Evolutionary conservation across 2,797 vertebrate species (phyloP).

Genomic region (Sebastes itinus): DNA sequence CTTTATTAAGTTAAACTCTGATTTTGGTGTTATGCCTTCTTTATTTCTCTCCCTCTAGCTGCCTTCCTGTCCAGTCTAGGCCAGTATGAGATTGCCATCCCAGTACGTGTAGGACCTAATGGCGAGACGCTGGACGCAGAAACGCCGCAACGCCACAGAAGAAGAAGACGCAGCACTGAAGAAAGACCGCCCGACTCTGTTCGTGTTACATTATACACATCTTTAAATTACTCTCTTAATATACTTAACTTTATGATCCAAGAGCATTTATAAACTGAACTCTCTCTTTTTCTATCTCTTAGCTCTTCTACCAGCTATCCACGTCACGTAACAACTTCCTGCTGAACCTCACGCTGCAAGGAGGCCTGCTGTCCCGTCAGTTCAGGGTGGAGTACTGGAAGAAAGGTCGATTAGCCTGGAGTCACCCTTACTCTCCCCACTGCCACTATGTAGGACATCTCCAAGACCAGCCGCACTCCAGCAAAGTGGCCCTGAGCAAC

Average conservation of each 20-base stretch:
- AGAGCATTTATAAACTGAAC: background rate
- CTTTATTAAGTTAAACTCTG: slow-evolving; percentile 22
- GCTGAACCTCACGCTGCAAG: slow-evolving; percentile 94
- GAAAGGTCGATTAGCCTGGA: slow-evolving; percentile 91
- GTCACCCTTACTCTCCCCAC: slow-evolving; percentile 89
- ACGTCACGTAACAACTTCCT: slow-evolving; percentile 90
- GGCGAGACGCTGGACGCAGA: slow-evolving; percentile 87
- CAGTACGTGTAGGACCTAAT: slow-evolving; percentile 90
- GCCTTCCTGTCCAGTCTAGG: slow-evolving; percentile 94
- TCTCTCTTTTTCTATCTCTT: slow-evolving; percentile 5
- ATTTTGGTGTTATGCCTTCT: slow-evolving; percentile 14
- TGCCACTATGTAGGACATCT: slow-evolving; percentile 96
- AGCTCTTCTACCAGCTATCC: slow-evolving; percentile 95
- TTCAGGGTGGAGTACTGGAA: slow-evolving; percentile 99
- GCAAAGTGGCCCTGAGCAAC: slow-evolving; percentile 97
- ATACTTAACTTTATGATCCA: background rate
- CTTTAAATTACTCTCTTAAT: background rate
- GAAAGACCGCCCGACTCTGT: slow-evolving; percentile 78
- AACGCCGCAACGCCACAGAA: slow-evolving; percentile 62
- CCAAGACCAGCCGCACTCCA: slow-evolving; percentile 89
- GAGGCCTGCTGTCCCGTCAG: slow-evolving; percentile 89
- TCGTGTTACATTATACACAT: background rate
- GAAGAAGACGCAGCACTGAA: slow-evolving; percentile 79
- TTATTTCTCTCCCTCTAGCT: slow-evolving; percentile 74
- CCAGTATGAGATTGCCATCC: slow-evolving; percentile 96